A percentile compares a stretch with the other conserved stretches of the same genome.
These are phyloP conservation scores for Megalonaias nervosa DNA, from an alignment of 1,140 invertebrate genomes.

Conservation along the genomic window DNA sequence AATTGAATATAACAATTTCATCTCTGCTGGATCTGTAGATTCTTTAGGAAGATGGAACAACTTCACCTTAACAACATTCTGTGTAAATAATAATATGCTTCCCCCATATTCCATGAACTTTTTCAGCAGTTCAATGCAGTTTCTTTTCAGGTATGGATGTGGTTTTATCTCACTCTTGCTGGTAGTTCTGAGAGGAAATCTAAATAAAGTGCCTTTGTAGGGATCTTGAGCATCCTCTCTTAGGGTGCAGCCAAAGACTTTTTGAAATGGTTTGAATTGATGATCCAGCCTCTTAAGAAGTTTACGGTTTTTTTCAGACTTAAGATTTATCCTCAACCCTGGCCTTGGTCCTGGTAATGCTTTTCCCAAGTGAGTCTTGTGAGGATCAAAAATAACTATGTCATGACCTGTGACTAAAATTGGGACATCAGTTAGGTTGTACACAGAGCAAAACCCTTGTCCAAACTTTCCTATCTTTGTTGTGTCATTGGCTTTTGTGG, in stretches of 20 bases:
- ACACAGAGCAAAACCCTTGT: slow-evolving; percentile 27
- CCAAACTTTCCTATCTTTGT: slow-evolving; percentile 28
- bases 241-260: slow-evolving; percentile 55
- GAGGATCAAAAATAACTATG: slow-evolving; percentile 28
- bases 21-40: too few relatives aligned
- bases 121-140: slow-evolving; percentile 54
- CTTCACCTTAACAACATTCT: slow-evolving; percentile 58
- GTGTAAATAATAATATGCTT: slow-evolving; percentile 63
- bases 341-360: not conserved
- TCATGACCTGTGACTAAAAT: slow-evolving; percentile 17
- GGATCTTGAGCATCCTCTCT: not conserved
- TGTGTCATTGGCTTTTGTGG: slow-evolving; percentile 15
- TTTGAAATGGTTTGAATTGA: slow-evolving; percentile 45
- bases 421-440: slow-evolving; percentile 29
- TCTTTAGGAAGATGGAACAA: slow-evolving; percentile 34
- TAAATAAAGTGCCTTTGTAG: slow-evolving; percentile 58
- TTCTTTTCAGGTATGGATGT: slow-evolving; percentile 44
- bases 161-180: slow-evolving; percentile 56
- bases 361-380: slow-evolving; percentile 21
- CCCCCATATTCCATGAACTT: slow-evolving; percentile 53
- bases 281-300: slow-evolving; percentile 3
- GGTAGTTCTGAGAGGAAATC: slow-evolving; percentile 60
- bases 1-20: too few relatives aligned
- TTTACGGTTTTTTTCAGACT: slow-evolving; percentile 26
- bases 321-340: slow-evolving; percentile 40